Percentiles rank a stretch among this genome's conserved stretches.
Evolutionary conservation across 2,888 invertebrate genomes (phyloP).

Genomic region (Drosophila koepferae): DNA sequence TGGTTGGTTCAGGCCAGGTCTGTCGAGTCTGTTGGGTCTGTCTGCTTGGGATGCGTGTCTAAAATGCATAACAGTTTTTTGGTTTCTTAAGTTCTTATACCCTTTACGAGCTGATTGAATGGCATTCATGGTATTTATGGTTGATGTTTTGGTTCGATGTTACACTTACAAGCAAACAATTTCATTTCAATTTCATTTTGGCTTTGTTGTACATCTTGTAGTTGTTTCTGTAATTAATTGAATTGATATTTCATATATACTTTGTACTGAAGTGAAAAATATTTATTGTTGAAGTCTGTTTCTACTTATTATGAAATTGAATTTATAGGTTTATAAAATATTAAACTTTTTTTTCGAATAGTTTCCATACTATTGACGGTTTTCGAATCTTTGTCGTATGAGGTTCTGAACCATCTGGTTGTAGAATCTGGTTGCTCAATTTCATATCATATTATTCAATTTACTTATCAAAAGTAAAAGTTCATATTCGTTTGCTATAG

Average conservation of each 20-base stretch:
- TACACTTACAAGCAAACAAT: constrained; percentile 5
- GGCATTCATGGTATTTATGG: constrained; percentile 5
- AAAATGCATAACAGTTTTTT: constrained; percentile 60
- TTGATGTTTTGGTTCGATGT: background rate
- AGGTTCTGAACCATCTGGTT: no score
- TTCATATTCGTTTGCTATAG: no score
- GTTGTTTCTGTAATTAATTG: background rate
- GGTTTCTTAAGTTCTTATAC: constrained; percentile 7
- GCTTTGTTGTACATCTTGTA: background rate
- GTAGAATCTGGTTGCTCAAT: no score
- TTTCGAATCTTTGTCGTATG: no score
- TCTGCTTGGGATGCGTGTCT: constrained; percentile 50
- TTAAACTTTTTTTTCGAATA: no score
- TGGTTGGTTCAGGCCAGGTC: background rate
- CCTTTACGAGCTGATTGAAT: constrained; percentile 9
- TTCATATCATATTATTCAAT: no score
- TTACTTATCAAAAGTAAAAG: no score
- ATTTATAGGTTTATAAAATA: no score
- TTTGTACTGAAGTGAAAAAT: background rate
- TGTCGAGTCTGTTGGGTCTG: background rate
- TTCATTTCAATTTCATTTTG: background rate
- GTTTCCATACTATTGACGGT: no score
- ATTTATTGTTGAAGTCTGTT: no score
- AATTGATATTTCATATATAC: background rate
- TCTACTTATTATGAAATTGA: no score